Percentiles rank a stretch among this genome's conserved stretches.
Evolutionary conservation across 2,888 invertebrate genomes (phyloP).

Genomic region (Eupelmus urozonus): DNA sequence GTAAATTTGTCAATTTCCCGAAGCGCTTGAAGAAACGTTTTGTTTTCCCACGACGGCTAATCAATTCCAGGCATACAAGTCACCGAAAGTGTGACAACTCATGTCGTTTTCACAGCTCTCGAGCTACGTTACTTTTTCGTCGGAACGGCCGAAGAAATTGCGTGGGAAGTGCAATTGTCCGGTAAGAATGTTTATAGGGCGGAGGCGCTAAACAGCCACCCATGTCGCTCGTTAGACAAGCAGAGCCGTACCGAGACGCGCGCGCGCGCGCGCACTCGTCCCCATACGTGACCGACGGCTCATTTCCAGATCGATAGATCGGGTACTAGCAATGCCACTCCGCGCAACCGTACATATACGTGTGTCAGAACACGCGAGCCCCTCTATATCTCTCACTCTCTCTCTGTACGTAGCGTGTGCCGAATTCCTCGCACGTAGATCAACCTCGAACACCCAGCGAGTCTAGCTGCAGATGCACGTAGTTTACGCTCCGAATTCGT

Average conservation of each 20-base stretch:
- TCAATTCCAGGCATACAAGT: conserved; percentile 38
- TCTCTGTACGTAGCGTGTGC: conserved; percentile 46
- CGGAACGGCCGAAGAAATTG: conserved; percentile 32
- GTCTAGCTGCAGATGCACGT: conserved; percentile 50
- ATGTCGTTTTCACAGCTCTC: conserved; percentile 22
- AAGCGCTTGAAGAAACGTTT: background rate
- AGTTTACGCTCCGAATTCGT: conserved; percentile 38
- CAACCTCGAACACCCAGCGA: conserved; percentile 57
- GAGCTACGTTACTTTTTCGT: background rate
- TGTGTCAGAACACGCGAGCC: background rate
- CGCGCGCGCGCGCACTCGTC: too few relatives aligned
- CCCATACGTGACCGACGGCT: conserved; percentile 65
- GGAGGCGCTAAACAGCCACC: conserved; percentile 65
- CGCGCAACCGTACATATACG: too few relatives aligned
- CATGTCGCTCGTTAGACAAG: conserved; percentile 60
- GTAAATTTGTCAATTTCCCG: too few relatives aligned
- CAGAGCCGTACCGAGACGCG: background rate
- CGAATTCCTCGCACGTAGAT: conserved; percentile 68
- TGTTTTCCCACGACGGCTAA: conserved; percentile 27
- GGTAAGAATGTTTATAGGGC: conserved; percentile 63
- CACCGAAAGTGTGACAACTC: conserved; percentile 41
- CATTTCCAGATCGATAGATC: conserved; percentile 66
- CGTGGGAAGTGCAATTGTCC: conserved; percentile 64
- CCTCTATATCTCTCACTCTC: conserved; percentile 6
- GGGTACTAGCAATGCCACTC: background rate